Evolutionary conservation across 2,113 vertebrate species (phyloP).

Genomic region (Semnornis frantzii): DNA sequence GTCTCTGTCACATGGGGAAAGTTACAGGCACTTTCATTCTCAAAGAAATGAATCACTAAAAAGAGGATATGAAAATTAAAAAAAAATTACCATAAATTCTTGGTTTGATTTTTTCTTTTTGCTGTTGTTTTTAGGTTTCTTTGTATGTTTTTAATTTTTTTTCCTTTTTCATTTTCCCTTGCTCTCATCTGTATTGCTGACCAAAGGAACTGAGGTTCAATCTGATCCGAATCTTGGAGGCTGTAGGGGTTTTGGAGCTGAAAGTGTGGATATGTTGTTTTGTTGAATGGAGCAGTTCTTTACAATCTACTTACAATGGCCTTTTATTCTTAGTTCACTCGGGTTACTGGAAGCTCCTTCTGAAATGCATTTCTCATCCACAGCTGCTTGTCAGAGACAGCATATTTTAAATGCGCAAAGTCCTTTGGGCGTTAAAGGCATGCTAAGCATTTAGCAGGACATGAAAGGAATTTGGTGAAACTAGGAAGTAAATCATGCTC

Average conservation of each 20-base stretch:
- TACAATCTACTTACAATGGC: background rate
- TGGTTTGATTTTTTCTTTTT: background rate
- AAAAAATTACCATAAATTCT: background rate
- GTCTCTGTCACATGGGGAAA: background rate
- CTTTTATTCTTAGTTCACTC: constrained; percentile 2
- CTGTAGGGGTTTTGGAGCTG: background rate
- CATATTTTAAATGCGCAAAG: background rate
- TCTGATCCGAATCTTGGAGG: background rate
- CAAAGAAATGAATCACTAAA: background rate
- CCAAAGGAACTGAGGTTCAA: background rate
- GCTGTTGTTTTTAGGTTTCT: too few species aligned
- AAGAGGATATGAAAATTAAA: background rate
- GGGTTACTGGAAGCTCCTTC: background rate
- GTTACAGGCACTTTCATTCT: background rate
- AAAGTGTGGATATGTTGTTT: background rate
- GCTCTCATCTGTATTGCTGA: background rate
- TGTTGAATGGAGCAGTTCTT: background rate
- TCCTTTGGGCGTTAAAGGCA: background rate
- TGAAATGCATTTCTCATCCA: constrained; percentile 2
- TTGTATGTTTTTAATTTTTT: background rate
- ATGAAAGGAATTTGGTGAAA: background rate
- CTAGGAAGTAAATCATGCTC: background rate
- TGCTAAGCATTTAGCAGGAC: background rate
- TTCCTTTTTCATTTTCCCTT: background rate
- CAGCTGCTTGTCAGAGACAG: background rate